Evolutionary conservation across 92 coral and sea anemone species (phyloP).

Genomic region (Muricea muricata): DNA sequence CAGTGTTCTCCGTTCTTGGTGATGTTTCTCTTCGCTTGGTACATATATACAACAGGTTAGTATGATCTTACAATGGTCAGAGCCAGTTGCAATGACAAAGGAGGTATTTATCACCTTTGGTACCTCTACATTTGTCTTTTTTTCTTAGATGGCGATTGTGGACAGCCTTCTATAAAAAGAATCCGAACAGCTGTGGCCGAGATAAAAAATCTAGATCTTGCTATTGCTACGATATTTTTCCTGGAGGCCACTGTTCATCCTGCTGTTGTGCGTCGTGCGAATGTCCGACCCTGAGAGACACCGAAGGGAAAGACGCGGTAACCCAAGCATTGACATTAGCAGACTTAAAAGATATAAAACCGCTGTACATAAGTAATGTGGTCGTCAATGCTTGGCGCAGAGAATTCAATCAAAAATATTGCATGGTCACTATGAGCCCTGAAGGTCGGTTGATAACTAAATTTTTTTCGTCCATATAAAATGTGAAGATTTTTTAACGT

Average conservation of each 20-base stretch:
- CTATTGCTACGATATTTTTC: not conserved
- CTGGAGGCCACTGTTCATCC: not conserved
- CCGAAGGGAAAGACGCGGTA: not conserved
- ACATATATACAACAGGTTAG: too few relatives aligned
- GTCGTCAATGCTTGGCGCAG: conserved; percentile 5
- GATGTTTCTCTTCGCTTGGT: too few relatives aligned
- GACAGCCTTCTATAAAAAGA: not conserved
- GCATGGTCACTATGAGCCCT: not conserved
- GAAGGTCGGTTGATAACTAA: not conserved
- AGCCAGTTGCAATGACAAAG: too few relatives aligned
- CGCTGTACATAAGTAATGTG: not conserved
- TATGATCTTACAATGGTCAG: too few relatives aligned
- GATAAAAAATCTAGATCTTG: too few relatives aligned
- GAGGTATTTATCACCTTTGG: too few relatives aligned
- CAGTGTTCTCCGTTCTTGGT: too few relatives aligned
- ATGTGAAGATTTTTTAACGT: too few relatives aligned
- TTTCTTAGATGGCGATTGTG: not conserved
- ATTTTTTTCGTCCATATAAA: too few relatives aligned
- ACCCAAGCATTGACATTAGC: not conserved
- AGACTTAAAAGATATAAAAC: not conserved
- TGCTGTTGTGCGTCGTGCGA: not conserved
- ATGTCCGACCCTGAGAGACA: not conserved
- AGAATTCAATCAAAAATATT: not conserved
- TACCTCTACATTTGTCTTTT: too few relatives aligned
- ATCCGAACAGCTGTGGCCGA: not conserved